phyloP scores from a whole-genome alignment of 2,888 invertebrate species.

The Lepidonotus clava region DNA sequence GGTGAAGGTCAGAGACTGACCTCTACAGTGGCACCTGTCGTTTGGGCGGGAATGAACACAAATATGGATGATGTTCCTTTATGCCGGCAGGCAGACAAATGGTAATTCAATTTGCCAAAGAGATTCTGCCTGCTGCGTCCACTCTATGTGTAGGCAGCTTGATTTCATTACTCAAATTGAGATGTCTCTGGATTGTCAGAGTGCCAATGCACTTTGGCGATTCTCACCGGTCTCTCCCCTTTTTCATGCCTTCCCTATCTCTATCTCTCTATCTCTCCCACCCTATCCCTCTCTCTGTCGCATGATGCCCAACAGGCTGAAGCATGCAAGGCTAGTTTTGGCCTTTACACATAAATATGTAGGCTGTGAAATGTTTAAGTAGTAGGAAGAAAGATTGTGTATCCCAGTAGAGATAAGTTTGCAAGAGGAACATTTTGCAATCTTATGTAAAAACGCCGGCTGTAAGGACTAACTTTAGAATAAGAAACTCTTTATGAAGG shows the following conservation, averaged over 20 bases:
- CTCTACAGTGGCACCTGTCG: constrained; percentile 25
- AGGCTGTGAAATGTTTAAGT: no score
- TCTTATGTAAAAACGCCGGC: no score
- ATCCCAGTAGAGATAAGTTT: no score
- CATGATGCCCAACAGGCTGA: no score
- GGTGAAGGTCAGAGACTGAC: constrained; percentile 3
- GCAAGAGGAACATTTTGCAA: no score
- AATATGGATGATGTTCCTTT: constrained; percentile 26
- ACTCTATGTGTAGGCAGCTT: not conserved
- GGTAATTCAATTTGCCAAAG: constrained; percentile 25
- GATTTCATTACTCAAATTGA: constrained; percentile 42
- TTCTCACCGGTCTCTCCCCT: no score
- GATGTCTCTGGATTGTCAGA: constrained; percentile 9
- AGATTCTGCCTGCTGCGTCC: not conserved
- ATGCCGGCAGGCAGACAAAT: constrained; percentile 1
- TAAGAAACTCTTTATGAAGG: no score
- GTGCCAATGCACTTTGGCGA: not conserved
- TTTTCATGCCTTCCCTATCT: no score
- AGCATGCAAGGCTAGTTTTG: no score
- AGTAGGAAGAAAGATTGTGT: no score
- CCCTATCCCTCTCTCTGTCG: not conserved
- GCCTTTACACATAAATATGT: no score
- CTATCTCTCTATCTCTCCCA: not conserved
- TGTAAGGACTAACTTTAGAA: no score
- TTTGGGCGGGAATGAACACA: not conserved